phyloP scores from a whole-genome alignment of 2,797 vertebrate genomes.

The Nasua narica region DNA sequence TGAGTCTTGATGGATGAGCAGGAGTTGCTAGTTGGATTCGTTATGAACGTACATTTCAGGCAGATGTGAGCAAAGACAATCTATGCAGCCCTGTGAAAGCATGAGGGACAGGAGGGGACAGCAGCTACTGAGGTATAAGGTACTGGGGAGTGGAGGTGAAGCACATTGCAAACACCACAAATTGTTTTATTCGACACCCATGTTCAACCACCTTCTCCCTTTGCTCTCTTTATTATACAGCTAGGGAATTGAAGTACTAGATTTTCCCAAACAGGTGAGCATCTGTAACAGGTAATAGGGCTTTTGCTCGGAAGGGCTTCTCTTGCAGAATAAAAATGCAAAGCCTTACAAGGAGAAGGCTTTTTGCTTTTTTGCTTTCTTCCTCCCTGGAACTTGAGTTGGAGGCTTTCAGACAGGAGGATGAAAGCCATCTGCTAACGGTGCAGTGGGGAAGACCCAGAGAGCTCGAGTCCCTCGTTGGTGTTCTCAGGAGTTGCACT shows the following conservation, averaged over 20 bases:
- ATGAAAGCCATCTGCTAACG: background rate
- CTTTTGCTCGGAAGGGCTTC: background rate
- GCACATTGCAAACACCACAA: background rate
- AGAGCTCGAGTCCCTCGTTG: background rate
- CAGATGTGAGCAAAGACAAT: background rate
- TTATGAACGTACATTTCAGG: background rate
- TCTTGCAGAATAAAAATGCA: background rate
- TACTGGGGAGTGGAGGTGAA: background rate
- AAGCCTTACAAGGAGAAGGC: background rate
- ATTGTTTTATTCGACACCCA: background rate
- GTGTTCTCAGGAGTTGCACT: background rate
- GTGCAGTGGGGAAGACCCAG: background rate
- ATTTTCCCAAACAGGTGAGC: background rate
- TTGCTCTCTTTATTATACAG: background rate
- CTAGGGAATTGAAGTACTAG: background rate
- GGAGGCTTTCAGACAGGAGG: background rate
- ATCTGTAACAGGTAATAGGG: background rate
- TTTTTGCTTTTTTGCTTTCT: background rate
- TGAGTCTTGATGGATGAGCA: background rate
- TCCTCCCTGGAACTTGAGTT: background rate
- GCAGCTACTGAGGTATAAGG: background rate
- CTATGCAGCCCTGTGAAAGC: background rate
- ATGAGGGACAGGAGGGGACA: background rate
- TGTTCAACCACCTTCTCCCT: background rate
- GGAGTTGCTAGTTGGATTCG: background rate